Evolutionary conservation across 2,888 invertebrate genomes (phyloP).

Genomic region (Cataglyphis altisquamis): DNA sequence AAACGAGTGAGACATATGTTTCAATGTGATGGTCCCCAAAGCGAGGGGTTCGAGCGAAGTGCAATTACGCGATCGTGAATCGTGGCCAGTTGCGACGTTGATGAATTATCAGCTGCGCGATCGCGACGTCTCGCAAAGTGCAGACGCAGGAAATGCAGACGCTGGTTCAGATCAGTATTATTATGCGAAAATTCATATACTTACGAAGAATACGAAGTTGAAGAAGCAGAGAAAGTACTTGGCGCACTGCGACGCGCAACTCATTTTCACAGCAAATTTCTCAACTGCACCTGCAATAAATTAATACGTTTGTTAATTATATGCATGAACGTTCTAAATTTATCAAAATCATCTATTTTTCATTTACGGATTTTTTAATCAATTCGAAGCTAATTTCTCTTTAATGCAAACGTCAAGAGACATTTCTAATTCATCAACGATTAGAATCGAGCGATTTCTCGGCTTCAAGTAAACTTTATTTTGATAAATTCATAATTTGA

Average conservation of each 20-base stretch:
- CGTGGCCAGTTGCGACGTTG: not conserved
- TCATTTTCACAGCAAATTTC: slow-evolving; percentile 79
- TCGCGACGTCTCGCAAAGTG: slow-evolving; percentile 13
- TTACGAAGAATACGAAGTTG: slow-evolving; percentile 92
- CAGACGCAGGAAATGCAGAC: not conserved
- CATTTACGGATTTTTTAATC: not conserved
- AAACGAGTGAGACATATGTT: not conserved
- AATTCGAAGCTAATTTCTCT: not conserved
- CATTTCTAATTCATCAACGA: not conserved
- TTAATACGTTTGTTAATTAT: slow-evolving; percentile 34
- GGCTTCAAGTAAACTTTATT: not conserved
- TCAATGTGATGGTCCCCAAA: not conserved
- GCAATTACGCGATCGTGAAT: not conserved
- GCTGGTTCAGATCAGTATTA: not conserved
- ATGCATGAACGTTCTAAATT: not conserved
- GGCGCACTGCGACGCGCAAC: slow-evolving; percentile 89
- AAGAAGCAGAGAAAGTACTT: slow-evolving; percentile 91
- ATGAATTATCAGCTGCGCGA: slow-evolving; percentile 6
- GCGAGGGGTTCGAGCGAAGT: not conserved
- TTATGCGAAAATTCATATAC: slow-evolving; percentile 83
- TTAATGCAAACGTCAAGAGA: not conserved
- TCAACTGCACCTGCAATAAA: slow-evolving; percentile 73
- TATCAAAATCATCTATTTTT: not conserved
- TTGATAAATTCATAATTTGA: not conserved
- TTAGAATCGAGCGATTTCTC: not conserved